phyloP scores from a whole-genome alignment of 2,113 vertebrate species.

The Aptenodytes forsteri region DNA sequence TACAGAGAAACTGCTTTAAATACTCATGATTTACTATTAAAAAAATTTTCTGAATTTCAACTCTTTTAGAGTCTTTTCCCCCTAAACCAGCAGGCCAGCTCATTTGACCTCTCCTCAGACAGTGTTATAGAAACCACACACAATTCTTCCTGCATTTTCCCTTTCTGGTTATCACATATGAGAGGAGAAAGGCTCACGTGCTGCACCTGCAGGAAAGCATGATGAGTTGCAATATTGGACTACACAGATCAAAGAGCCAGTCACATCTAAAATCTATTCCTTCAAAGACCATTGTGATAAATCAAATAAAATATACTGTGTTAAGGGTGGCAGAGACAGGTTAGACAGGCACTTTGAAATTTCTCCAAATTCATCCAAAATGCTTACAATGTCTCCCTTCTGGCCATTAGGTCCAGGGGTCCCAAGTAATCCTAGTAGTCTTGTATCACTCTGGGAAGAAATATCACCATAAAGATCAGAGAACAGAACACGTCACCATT shows the following conservation, averaged over 20 bases:
- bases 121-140: not conserved
- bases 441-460: conserved; percentile 77
- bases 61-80: not conserved
- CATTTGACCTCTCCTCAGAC: not conserved
- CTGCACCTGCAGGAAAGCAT: not conserved
- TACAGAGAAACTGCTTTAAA: not conserved
- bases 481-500: not conserved
- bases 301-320: not conserved
- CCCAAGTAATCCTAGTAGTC: conserved; percentile 74
- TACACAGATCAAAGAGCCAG: not conserved
- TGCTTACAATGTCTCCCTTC: conserved; percentile 82
- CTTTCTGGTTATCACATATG: not conserved
- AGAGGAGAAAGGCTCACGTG: not conserved
- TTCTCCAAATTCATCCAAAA: not conserved
- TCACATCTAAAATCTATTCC: not conserved
- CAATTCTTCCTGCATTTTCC: not conserved
- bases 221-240: not conserved
- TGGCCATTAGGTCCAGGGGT: conserved; percentile 77
- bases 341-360: not conserved
- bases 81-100: not conserved
- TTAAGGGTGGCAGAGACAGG: not conserved
- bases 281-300: not conserved
- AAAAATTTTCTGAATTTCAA: not conserved
- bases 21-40: not conserved
- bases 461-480: conserved; percentile 47